Conservation (phyloP, 2,888 invertebrate species). For the Sinohyriopsis cumingii region DNA sequence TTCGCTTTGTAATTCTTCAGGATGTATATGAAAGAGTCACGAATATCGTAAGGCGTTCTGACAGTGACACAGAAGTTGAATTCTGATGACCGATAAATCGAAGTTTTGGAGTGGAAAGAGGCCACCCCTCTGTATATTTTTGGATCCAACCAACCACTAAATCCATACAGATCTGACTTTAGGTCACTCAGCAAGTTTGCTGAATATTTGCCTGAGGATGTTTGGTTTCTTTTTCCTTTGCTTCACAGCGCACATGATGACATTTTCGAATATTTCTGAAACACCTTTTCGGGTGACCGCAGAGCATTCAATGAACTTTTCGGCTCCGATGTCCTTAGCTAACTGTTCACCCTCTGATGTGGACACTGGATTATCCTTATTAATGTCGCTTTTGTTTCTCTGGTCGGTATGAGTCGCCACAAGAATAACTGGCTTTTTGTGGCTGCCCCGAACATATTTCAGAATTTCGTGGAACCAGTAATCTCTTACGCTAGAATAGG, state of each 20-base stretch:
- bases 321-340: conserved; percentile 54
- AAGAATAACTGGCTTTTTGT: conserved; percentile 50
- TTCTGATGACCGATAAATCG: too few species aligned
- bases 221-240: conserved; percentile 19
- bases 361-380: conserved; percentile 20
- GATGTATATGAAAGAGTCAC: too few species aligned
- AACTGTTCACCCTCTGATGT: conserved; percentile 49
- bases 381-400: conserved; percentile 22
- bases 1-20: too few species aligned
- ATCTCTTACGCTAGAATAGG: conserved; percentile 49
- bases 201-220: too few species aligned
- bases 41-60: too few species aligned
- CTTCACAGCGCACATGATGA: conserved; percentile 44
- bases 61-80: too few species aligned
- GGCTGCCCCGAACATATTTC: conserved; percentile 34
- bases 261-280: conserved; percentile 46
- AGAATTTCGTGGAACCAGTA: conserved; percentile 58
- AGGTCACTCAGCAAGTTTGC: too few species aligned
- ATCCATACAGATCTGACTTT: too few species aligned
- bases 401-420: conserved; percentile 58
- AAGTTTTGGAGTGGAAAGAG: too few species aligned
- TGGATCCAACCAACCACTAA: too few species aligned
- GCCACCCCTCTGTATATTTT: too few species aligned
- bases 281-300: conserved; percentile 45
- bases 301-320: conserved; percentile 55